Evolutionary conservation across 1,140 invertebrate species (phyloP).

Genomic region (Andricus grossulariae): DNA sequence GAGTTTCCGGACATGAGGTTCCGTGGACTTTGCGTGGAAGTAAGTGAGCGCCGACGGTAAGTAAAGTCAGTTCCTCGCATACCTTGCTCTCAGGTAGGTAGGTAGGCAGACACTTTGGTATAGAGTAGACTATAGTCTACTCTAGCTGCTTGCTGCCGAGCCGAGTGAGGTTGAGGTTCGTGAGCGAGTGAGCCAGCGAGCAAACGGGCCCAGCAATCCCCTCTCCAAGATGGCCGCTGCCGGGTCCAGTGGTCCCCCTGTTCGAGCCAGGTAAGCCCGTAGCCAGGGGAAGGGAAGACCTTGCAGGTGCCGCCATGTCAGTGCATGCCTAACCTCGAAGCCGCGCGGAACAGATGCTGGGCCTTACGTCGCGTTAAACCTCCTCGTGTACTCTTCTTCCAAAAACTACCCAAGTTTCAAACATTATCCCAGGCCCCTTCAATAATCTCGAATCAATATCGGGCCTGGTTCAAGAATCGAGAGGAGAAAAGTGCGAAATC

Average conservation of each 20-base stretch:
- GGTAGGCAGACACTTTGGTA: constrained; percentile 47
- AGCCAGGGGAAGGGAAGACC: constrained; percentile 67
- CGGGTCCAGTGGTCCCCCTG: constrained; percentile 64
- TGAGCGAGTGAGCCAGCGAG: constrained; percentile 42
- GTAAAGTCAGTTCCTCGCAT: constrained; percentile 58
- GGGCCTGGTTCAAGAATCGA: background rate
- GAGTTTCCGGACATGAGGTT: constrained; percentile 11
- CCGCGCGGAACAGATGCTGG: constrained; percentile 68
- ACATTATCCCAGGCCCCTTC: background rate
- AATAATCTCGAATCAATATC: constrained; percentile 6
- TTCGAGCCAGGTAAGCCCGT: constrained; percentile 57
- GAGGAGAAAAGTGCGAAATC: constrained; percentile 4
- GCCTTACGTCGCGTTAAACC: constrained; percentile 51
- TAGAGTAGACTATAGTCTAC: constrained; percentile 46
- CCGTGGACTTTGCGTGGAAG: constrained; percentile 45
- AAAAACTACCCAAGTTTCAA: constrained; percentile 1
- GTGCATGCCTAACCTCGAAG: constrained; percentile 74
- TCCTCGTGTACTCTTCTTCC: constrained; percentile 45
- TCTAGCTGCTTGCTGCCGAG: constrained; percentile 48
- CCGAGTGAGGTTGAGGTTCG: constrained; percentile 50
- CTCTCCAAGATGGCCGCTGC: constrained; percentile 73
- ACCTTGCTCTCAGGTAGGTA: constrained; percentile 61
- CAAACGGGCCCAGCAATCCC: constrained; percentile 58
- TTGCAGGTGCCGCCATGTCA: constrained; percentile 76
- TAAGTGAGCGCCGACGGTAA: constrained; percentile 58